A percentile compares a stretch with the other conserved stretches of the same genome.
These are phyloP conservation scores for Bos indicus DNA, from an alignment of 2,113 vertebrate species.

Conservation along the genomic window DNA sequence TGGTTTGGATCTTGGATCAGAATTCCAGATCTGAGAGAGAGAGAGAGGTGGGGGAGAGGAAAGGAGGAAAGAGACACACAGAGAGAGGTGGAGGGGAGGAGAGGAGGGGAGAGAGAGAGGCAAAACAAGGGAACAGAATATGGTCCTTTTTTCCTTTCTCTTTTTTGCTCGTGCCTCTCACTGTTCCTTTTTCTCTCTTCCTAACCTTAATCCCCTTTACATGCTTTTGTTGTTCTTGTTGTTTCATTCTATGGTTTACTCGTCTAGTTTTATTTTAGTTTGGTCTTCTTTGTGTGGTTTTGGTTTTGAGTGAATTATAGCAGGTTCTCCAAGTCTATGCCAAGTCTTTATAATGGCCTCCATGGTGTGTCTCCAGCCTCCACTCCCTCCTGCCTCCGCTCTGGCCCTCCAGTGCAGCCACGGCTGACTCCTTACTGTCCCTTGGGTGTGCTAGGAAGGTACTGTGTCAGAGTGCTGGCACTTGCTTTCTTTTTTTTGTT, in stretches of 20 bases:
- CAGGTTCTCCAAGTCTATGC: neutral
- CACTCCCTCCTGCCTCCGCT: no score
- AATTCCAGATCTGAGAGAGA: neutral
- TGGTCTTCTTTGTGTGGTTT: neutral
- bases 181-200: neutral
- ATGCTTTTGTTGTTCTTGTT: neutral
- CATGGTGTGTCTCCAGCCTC: accelerated
- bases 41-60: neutral
- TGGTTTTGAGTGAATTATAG: neutral
- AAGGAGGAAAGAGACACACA: no score
- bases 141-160: neutral
- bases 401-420: neutral
- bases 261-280: neutral
- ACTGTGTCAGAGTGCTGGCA: neutral
- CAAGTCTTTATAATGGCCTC: neutral
- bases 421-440: neutral
- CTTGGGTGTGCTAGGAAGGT: neutral
- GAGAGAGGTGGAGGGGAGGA: neutral
- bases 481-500: neutral
- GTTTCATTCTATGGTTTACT: neutral
- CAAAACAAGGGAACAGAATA: neutral
- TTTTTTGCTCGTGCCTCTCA: accelerated
- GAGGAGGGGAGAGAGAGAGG: no score
- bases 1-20: neutral
- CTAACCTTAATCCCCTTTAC: neutral